These are phyloP conservation scores for Pseudochirops corinnae DNA, from an alignment of 2,797 vertebrate genomes.

Conservation along the genomic window DNA sequence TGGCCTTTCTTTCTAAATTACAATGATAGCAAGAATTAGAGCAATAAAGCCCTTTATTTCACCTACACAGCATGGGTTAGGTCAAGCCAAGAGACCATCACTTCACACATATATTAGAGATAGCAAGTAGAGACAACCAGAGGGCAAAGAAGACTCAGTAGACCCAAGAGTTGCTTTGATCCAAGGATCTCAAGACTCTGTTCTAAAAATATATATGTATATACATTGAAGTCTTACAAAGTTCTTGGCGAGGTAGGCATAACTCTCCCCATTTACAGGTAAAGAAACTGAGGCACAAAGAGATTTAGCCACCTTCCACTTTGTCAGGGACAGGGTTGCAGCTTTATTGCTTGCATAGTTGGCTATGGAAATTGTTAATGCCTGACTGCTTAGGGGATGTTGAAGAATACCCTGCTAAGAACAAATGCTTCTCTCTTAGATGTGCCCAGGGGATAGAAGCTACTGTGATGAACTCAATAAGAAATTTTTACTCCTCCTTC, in stretches of 20 bases:
- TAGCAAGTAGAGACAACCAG: not conserved
- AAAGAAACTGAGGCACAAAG: not conserved
- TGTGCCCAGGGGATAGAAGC: not conserved
- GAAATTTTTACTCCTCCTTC: not conserved
- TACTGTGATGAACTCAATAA: not conserved
- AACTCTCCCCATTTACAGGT: conserved; percentile 9
- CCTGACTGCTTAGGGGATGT: not conserved
- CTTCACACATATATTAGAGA: not conserved
- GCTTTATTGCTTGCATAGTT: not conserved
- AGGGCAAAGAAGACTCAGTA: not conserved
- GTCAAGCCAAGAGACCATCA: not conserved
- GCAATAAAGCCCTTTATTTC: not conserved
- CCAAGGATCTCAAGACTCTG: not conserved
- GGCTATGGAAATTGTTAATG: not conserved
- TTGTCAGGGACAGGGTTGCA: not conserved
- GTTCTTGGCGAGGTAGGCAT: not conserved
- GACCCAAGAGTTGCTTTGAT: not conserved
- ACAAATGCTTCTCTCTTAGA: not conserved
- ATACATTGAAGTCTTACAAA: conserved; percentile 3
- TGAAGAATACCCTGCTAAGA: not conserved
- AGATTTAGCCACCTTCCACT: not conserved
- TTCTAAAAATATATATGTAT: not conserved
- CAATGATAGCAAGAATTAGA: not conserved
- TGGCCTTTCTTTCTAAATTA: not conserved
- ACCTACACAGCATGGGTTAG: not conserved